phyloP scores from a whole-genome alignment of 2,888 invertebrate species.

The Caenorhabditis plicata region DNA sequence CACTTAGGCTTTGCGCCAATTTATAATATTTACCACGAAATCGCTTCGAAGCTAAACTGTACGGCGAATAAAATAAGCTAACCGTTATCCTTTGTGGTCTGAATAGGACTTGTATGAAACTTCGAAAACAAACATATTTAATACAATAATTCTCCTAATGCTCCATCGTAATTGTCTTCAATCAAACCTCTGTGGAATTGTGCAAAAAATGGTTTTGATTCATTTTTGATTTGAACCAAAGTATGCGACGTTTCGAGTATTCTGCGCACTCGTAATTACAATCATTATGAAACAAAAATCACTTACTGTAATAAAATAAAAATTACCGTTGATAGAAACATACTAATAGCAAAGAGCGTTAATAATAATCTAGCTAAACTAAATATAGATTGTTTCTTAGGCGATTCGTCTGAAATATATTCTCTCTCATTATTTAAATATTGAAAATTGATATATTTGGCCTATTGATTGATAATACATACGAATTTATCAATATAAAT shows the following conservation, averaged over 20 bases:
- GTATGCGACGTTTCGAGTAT: background rate
- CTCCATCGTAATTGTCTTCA: constrained; percentile 23
- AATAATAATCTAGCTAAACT: too few species aligned
- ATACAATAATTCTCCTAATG: constrained; percentile 2
- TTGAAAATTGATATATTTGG: too few species aligned
- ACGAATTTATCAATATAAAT: too few species aligned
- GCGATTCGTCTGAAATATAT: too few species aligned
- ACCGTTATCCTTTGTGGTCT: constrained; percentile 17
- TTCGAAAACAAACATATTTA: constrained; percentile 4
- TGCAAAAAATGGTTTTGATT: constrained; percentile 19
- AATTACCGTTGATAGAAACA: too few species aligned
- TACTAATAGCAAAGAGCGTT: too few species aligned
- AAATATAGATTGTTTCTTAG: too few species aligned
- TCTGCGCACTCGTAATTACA: too few species aligned
- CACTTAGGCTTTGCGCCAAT: constrained; percentile 5
- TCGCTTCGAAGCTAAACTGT: constrained; percentile 15
- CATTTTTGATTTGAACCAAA: constrained; percentile 7
- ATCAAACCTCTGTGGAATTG: constrained; percentile 14
- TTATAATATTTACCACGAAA: constrained; percentile 20
- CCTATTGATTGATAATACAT: too few species aligned
- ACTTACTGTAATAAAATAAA: too few species aligned
- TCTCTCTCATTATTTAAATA: too few species aligned
- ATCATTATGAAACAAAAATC: too few species aligned
- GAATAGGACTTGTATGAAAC: background rate
- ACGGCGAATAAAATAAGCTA: constrained; percentile 22